Evolutionary conservation across 2,888 invertebrate genomes (phyloP), one percentile per base, ranked within the genome.

Genomic region (Helleia helle): DNA sequence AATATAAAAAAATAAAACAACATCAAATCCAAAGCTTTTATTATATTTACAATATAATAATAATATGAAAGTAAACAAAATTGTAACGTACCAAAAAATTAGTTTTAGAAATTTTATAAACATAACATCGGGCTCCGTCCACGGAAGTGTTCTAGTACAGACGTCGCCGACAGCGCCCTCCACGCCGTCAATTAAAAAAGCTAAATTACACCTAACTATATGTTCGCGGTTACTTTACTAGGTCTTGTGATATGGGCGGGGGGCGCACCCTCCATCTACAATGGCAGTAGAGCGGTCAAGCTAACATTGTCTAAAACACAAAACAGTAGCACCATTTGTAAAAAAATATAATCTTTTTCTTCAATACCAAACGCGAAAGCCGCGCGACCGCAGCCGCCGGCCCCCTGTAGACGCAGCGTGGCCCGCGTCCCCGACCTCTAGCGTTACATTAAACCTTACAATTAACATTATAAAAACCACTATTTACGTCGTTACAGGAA

Each of bases 61-160:
- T 65, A 64, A 80, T 83, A 83, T 77, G 81, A 83, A 83, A 84
- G 79, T 83, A 81, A 83, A 80, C 83, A 84, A 83, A 81, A 72
- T 74, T 68, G 34, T 79, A 75, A 79, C 71, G 68, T 80, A 81
- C 74, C 71, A 76, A 80, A 71, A 70, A 69, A 70, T 58, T 71
- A 70, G 63, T 73, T 28, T 75, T 73, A 71, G 64, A 68, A 62
- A 70, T 66, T 60, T 62, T 61, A 65, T 67, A 64, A 61, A 61
- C 56, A 61, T 56, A 56, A 58, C 56, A 57, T 53, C 58, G 58
- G 45, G 34, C 34, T 8, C 4, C 49, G 50, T 50, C 48, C 55
- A 47, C 46, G 56, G 51, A 51, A 51, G 56, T 49, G 48, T n/a
- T n/a, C n/a, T n/a, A n/a, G n/a, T n/a, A n/a, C n/a, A n/a, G n/a